Evolutionary conservation across 2,797 vertebrate genomes (phyloP), one percentile per base, ranked within the genome.

Genomic region (Cheirogaleus major): DNA sequence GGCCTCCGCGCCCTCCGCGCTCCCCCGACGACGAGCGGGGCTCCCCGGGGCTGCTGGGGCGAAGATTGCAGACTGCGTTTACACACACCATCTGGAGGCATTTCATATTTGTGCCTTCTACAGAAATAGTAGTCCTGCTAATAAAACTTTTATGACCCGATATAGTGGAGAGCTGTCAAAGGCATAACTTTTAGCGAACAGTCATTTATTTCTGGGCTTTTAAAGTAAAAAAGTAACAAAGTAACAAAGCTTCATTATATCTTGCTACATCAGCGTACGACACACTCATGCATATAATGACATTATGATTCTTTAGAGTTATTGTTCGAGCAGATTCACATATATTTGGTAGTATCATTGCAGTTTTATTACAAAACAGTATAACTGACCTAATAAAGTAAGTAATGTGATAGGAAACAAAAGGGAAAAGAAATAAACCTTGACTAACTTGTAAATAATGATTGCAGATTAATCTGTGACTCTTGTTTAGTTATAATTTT

Each of bases 81-180:
- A 92, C 96, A 97, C 80, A 79, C 93, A 85, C 91, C 85, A 97
- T 96, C 88, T 97, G 94, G 95, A 98, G 98, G 89, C 76, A 94
- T 95, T 95, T 98, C 70, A 70, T 38, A 15, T 95, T 98, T 83
- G 89, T 96, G 88, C 95, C 95, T 97, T 98, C 70, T 91, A 96
- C 48, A 93, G 92, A 98, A 97, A 76, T 55, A 95, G 96, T 90
- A 97, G 96, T 94, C 93, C 35, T 79, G 90, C 96, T 98, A 97
- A 98, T 98, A 97, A 98, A 98, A 97, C 73, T 97, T 98, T 98
- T 38, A 98, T 96, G 84, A 98, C 97, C 81, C 84, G 85, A 96
- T 97, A 93, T 7, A 82, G 89, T 41, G 67, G 38, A 98, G 98
- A 97, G 82, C 91, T 98, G 95, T 97, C 97, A 98, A 97, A 96